phyloP scores from a whole-genome alignment of 2,797 vertebrate species.

The Crenuchus spilurus region DNA sequence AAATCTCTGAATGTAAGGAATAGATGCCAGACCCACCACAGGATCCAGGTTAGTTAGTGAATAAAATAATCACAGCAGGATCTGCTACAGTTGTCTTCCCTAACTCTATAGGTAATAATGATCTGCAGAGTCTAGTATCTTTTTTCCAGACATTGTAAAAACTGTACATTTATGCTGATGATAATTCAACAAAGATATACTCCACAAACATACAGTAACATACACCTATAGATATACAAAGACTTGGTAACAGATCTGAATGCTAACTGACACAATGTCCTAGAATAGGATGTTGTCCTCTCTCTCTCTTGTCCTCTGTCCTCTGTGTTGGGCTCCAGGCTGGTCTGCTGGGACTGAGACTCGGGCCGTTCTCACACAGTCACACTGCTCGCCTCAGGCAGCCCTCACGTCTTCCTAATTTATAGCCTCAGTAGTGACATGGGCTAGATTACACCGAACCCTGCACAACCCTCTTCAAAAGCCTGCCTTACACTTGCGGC shows the following conservation, averaged over 20 bases:
- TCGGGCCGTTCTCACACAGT: background rate
- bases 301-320: slow-evolving; percentile 24
- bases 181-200: no score
- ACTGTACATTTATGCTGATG: no score
- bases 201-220: no score
- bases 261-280: background rate
- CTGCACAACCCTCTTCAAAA: slow-evolving; percentile 1
- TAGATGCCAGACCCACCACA: no score
- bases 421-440: slow-evolving; percentile 53
- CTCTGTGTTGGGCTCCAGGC: background rate
- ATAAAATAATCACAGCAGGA: no score
- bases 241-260: background rate
- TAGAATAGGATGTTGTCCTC: slow-evolving; percentile 51
- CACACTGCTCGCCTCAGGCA: slow-evolving; percentile 42
- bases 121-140: no score
- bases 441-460: slow-evolving; percentile 47
- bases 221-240: no score
- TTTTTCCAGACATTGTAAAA: no score
- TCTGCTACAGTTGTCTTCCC: no score
- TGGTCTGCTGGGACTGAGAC: background rate
- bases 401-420: slow-evolving; percentile 60
- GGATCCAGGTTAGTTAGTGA: no score
- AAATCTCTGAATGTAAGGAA: no score
- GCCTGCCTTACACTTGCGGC: background rate
- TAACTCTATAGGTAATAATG: no score